Base-by-base conservation (phyloP, 2,797 vertebrate genomes). In the Arnoldichthys spilopterus region DNA sequence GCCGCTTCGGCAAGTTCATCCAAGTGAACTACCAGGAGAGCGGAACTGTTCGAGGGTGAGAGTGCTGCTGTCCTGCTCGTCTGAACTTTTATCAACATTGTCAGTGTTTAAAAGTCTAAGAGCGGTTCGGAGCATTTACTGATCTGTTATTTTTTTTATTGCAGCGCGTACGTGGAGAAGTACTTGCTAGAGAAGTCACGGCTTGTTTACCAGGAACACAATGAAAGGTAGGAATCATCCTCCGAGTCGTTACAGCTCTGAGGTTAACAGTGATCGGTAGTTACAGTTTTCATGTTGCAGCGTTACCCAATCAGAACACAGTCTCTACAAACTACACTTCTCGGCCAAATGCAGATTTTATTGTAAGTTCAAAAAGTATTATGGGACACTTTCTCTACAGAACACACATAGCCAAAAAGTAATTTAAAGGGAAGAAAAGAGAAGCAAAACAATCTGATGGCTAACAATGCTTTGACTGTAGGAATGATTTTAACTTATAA, bases 21-120 rank as follows among this genome's bases (percentile, higher is more conserved):
- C 98, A 99, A 91, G 98, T 99, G 87, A 99, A 99, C 89, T 99
- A 99, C 88, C 97, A 98, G 90, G 98, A 99, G 93, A 98, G 96
- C 0, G 98, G 98, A 91, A 98, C 96, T 0, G 98, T 99, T 68
- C 90, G 98, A 86, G 98, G 98, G 98, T 99, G 86, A 98, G 96
- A 80, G 34, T 2, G 11, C 24, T 76, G 0, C 81, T 90, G 88
- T 88, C 90, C 0, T 92, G 90, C 54, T 87, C 87, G 47, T 78
- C 34, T 67, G 30, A 1, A 6, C 0, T 47, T 40, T 63, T n/a
- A n/a, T 63, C 53, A 56, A 24, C 8, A 24, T 22, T 56, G 8
- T n/a, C 30, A 12, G 18, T 63, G 30, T 63, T 12, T 26, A 58
- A 26, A 58, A 34, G 26, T 6, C 30, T 47, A 0, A 37, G 22